Evolutionary conservation across 2,797 vertebrate genomes (phyloP), one percentile per base, ranked within the genome.

Genomic region (Otolemur crassicaudatus): DNA sequence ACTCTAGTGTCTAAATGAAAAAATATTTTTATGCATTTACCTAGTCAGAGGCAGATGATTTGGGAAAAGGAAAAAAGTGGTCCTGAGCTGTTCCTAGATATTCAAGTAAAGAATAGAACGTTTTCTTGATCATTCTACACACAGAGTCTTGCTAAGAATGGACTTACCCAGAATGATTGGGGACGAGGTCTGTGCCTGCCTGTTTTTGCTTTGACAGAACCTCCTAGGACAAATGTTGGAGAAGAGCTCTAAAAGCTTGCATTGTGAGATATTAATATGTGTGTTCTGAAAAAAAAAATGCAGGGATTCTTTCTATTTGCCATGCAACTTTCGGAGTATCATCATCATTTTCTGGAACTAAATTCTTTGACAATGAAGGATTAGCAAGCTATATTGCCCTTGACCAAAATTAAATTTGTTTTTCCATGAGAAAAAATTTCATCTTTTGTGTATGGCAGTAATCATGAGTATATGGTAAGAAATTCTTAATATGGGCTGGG

Each of bases 281-380:
- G 81, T 93, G 86, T 73, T 95, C 37, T 56, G 14, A 87, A 81
- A 97, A 89, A 2, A 23, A 88, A 84, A 96, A 91, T 1, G 6
- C 40, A 56, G 2, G 13, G 0, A 65, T 83, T 49, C 20, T 88
- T 96, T 84, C 79, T 97, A 5, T 75, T 97, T 94, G 37, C 60
- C 65, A 84, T 37, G 29, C 23, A 65, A 29, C 31, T 91, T 93
- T 96, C 8, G 25, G 61, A 96, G 94, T 17, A 67, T 46, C 27
- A 80, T 69, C 43, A 93, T 67, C 16, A 91, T 83, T 95, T 95
- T 84, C 22, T 43, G 53, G 89, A 96, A 83, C 34, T 94, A 69
- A 91, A 77, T 84, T 95, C 17, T 77, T 85, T 93, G 72, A 95
- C 16, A 95, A 19, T 84, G 73, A 97, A 88, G 11, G 12, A 96